Evolutionary conservation across 2,888 invertebrate species (phyloP).

Genomic region (Lasioglossum marginatum): DNA sequence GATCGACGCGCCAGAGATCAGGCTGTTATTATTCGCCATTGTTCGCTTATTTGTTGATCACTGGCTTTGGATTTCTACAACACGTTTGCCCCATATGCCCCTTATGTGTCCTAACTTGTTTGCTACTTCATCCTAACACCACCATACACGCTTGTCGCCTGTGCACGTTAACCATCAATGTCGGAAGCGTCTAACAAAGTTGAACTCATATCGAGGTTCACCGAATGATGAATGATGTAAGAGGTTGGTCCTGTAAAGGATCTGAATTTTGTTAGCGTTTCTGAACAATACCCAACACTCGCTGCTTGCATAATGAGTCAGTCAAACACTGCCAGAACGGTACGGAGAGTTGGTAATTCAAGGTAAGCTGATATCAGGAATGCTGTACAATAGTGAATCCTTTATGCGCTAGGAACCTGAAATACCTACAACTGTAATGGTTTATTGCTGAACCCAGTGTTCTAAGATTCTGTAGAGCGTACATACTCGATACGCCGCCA

Average conservation of each 20-base stretch:
- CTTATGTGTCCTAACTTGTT: neutral
- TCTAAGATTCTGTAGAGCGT: neutral
- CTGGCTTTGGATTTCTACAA: neutral
- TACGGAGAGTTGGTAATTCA: neutral
- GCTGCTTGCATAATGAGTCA: constrained; percentile 12
- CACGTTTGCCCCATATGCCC: neutral
- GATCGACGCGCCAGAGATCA: constrained; percentile 15
- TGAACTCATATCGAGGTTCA: neutral
- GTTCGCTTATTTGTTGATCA: constrained; percentile 19
- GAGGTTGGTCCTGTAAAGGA: neutral
- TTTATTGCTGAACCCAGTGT: neutral
- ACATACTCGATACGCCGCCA: neutral
- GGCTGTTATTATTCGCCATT: constrained; percentile 9
- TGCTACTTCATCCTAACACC: constrained; percentile 6
- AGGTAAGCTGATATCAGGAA: constrained; percentile 35
- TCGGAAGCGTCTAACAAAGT: constrained; percentile 20
- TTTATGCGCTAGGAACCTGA: constrained; percentile 1
- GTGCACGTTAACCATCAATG: constrained; percentile 12
- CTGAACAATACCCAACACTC: neutral
- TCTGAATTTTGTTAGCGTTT: constrained; percentile 43
- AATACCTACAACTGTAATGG: neutral
- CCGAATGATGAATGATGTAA: neutral
- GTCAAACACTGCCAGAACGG: constrained; percentile 1
- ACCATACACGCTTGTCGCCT: neutral
- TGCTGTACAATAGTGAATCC: constrained; percentile 28